Percentiles rank a stretch among this genome's conserved stretches.
phyloP scores from a whole-genome alignment of 2,888 invertebrate genomes.

The Eumerus sabulonum region DNA sequence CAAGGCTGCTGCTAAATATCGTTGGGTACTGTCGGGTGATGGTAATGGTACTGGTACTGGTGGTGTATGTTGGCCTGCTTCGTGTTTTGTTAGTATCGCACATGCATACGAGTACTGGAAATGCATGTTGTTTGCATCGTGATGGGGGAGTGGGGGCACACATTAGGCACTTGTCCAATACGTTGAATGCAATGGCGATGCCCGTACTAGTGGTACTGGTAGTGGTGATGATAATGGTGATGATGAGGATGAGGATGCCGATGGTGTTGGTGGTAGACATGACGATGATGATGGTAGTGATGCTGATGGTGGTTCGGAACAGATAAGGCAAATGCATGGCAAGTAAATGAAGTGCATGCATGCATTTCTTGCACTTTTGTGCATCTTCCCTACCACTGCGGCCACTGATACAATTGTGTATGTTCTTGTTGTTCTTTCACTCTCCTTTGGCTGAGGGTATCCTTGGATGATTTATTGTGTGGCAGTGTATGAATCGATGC shows the following conservation, averaged over 20 bases:
- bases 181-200: too few relatives aligned
- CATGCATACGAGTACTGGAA: slow-evolving; percentile 58
- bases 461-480: slow-evolving; percentile 66
- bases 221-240: background rate
- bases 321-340: slow-evolving; percentile 65
- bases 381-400: slow-evolving; percentile 56
- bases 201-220: slow-evolving; percentile 22
- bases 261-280: slow-evolving; percentile 25
- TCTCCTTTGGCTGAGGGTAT: slow-evolving; percentile 59
- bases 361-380: slow-evolving; percentile 69
- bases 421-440: slow-evolving; percentile 14
- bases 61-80: slow-evolving; percentile 31
- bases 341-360: slow-evolving; percentile 68
- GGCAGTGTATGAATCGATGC: slow-evolving; percentile 31
- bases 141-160: slow-evolving; percentile 30
- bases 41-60: background rate
- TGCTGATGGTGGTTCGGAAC: slow-evolving; percentile 58
- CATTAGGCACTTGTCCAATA: slow-evolving; percentile 65
- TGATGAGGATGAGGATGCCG: too few relatives aligned
- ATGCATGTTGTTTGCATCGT: slow-evolving; percentile 58
- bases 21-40: too few relatives aligned
- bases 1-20: slow-evolving; percentile 2
- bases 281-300: slow-evolving; percentile 43
- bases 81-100: slow-evolving; percentile 62
- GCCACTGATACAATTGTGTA: slow-evolving; percentile 1